These are phyloP conservation scores for Callipepla squamata DNA, from an alignment of 2,113 vertebrate genomes.

Conservation along the genomic window DNA sequence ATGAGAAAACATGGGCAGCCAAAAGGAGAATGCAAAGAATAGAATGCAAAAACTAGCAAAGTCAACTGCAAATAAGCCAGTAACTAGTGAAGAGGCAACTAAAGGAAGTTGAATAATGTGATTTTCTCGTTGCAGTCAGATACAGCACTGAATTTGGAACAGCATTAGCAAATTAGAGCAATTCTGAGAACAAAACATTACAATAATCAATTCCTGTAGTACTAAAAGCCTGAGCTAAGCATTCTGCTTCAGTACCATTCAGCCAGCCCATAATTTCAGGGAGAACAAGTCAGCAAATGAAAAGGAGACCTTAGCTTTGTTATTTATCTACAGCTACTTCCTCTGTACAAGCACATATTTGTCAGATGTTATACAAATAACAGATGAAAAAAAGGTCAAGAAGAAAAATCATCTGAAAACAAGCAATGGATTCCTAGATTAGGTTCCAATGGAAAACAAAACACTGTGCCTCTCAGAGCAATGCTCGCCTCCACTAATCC, in stretches of 20 bases:
- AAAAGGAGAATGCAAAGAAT: neutral
- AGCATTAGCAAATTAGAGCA: conserved; percentile 42
- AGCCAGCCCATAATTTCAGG: conserved; percentile 49
- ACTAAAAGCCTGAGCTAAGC: conserved; percentile 44
- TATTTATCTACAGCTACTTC: conserved; percentile 21
- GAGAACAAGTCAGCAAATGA: neutral
- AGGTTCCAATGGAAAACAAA: neutral
- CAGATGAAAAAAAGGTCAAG: neutral
- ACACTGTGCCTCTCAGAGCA: neutral
- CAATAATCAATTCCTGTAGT: conserved; percentile 32
- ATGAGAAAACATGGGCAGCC: neutral
- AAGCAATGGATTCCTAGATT: neutral
- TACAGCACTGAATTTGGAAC: neutral
- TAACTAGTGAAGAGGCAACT: neutral
- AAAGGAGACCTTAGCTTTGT: neutral
- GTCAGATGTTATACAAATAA: neutral
- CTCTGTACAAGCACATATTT: conserved; percentile 24
- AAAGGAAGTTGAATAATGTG: neutral
- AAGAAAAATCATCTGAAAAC: neutral
- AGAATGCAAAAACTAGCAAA: neutral
- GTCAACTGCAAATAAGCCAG: neutral
- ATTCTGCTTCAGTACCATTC: neutral
- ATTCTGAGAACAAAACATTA: conserved; percentile 23
- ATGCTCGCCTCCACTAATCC: neutral
- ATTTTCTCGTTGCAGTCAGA: neutral